Base-by-base conservation (phyloP, 2,113 vertebrate species). In the Phrynosoma blainvillii region DNA sequence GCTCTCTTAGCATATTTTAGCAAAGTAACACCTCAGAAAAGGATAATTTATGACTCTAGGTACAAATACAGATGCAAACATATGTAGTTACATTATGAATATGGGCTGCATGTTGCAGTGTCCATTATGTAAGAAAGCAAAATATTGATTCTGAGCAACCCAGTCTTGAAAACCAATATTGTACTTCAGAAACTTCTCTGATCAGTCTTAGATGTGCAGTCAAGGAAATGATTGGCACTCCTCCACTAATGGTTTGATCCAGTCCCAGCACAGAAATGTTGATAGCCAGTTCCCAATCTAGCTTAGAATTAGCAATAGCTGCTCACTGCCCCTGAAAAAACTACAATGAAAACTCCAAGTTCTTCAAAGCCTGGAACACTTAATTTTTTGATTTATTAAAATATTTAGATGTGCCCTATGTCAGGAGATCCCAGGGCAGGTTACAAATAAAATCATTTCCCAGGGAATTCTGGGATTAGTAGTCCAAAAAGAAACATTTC, bases 1-100 rank as follows among this genome's bases (percentile, higher is more conserved):
- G 95, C 91, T 96, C 95, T 96, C 92, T 90, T 95, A 96, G 94
- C 94, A 92, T 96, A 96, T 95, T 95, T 96, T 95, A 96, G 93
- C 85, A 25, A 93, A 92, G 93, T 90, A 95, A 85, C 91, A 87
- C 93, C 96, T 94, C 91, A 96, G 96, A 77, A 94, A 94, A 97
- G 94, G 95, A 89, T 95, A 96, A 96, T 84, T 84, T 84, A 84
- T 75, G 52, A 25, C 70, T 70, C 42, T 75, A 84, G 71, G 68
- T 84, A 84, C 47, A 74, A 54, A 73, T 42, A 84, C 27, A 74
- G n/a, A 59, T 6, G 27, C 52, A 84, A 56, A 75, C 71, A 59
- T 36, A 40, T 27, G 74, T 73, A 74, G 47, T 74, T 56, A 84
- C n/a, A 56, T 74, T 40, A 81, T 74, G 54, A 62, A 95, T 96